Percentiles rank a stretch among this genome's conserved stretches.
phyloP scores from a whole-genome alignment of 2,113 vertebrate genomes.

The Pandion haliaetus region DNA sequence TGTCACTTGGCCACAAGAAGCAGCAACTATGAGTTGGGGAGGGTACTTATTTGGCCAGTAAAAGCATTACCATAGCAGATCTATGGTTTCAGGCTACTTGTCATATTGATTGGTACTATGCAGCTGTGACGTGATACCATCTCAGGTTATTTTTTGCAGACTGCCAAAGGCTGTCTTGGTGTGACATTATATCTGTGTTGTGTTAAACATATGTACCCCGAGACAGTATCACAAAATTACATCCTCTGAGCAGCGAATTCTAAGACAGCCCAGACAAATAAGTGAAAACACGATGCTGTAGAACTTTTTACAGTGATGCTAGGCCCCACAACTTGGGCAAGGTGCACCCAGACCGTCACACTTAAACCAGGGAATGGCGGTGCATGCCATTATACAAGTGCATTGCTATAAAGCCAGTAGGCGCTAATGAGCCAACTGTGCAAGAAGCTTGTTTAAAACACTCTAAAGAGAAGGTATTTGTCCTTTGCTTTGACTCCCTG shows the following conservation, averaged over 20 bases:
- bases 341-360: not conserved
- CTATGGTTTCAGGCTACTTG: not conserved
- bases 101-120: not conserved
- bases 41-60: not conserved
- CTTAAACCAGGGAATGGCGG: not conserved
- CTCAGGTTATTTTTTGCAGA: not conserved
- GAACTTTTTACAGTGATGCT: not conserved
- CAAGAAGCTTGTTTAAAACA: not conserved
- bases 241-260: not conserved
- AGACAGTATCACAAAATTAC: not conserved
- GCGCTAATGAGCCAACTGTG: not conserved
- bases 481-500: not conserved
- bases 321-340: not conserved
- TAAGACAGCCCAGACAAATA: not conserved
- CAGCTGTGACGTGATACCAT: rapidly evolving
- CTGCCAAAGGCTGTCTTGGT: not conserved
- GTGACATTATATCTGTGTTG: not conserved
- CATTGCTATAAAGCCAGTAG: not conserved
- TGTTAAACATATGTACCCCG: not conserved
- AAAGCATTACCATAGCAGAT: not conserved
- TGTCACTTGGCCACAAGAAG: not conserved
- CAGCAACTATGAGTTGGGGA: not conserved
- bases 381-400: rapidly evolving
- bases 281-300: not conserved
- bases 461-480: not conserved